Percentiles rank a stretch among this genome's conserved stretches.
Conservation (phyloP, 1,140 invertebrate species). For the Cydia pomonella region DNA sequence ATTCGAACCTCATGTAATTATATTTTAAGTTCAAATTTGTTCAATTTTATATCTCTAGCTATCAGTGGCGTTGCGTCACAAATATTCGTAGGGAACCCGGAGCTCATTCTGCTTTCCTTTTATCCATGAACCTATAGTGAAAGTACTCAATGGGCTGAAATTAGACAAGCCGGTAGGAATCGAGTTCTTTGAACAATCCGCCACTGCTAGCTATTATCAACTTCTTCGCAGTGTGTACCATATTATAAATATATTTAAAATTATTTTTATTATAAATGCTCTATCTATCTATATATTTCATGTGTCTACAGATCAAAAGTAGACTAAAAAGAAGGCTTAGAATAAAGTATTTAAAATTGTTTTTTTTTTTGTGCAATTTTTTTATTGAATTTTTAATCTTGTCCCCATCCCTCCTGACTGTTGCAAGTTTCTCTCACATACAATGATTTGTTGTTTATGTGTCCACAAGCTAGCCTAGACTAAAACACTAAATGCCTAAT, state of each 20-base stretch:
- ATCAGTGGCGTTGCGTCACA: too few relatives aligned
- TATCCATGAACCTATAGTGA: too few relatives aligned
- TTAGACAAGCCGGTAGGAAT: too few relatives aligned
- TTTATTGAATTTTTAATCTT: conserved; percentile 1
- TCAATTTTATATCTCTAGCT: too few relatives aligned
- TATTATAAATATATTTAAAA: neutral
- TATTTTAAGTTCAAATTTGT: too few relatives aligned
- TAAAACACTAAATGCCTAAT: neutral
- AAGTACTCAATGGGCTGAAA: too few relatives aligned
- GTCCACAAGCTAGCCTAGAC: neutral
- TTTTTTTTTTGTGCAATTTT: neutral
- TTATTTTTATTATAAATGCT: neutral
- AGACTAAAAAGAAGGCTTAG: neutral
- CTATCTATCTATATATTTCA: neutral
- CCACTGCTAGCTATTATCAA: too few relatives aligned
- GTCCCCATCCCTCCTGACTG: conserved; percentile 8
- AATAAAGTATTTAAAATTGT: neutral
- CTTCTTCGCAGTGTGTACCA: too few relatives aligned
- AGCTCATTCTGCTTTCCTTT: too few relatives aligned
- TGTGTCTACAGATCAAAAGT: neutral
- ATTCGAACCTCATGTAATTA: too few relatives aligned
- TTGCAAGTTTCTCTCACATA: conserved; percentile 23
- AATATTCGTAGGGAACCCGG: too few relatives aligned
- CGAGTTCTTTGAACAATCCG: too few relatives aligned
- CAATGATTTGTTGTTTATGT: conserved; percentile 26